These are phyloP conservation scores for Scytalopus superciliaris DNA, from an alignment of 2,113 vertebrate species.

Conservation along the genomic window DNA sequence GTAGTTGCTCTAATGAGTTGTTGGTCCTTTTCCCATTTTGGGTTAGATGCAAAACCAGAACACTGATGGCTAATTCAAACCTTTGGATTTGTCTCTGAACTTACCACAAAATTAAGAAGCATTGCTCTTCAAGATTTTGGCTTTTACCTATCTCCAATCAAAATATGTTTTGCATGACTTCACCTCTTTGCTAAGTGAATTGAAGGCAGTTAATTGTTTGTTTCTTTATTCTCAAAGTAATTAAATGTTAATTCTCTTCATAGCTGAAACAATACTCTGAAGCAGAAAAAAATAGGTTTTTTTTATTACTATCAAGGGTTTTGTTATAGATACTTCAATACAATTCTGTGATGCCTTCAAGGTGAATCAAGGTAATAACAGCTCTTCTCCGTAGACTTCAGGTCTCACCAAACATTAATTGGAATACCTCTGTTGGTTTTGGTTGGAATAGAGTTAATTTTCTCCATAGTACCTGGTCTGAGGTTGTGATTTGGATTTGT, in stretches of 20 bases:
- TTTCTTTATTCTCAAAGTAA: conserved; percentile 48
- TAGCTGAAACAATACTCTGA: not conserved
- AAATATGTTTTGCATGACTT: not conserved
- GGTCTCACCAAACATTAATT: conserved; percentile 11
- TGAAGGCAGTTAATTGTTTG: conserved; percentile 30
- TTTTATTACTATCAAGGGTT: conserved; percentile 25
- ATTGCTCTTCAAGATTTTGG: conserved; percentile 7
- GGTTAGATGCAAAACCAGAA: not conserved
- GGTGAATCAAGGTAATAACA: conserved; percentile 15
- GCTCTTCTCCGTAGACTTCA: not conserved
- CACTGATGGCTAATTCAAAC: not conserved
- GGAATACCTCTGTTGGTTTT: not conserved
- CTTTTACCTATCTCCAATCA: conserved; percentile 23
- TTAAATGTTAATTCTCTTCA: conserved; percentile 41
- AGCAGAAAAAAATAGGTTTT: not conserved
- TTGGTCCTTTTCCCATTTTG: not conserved
- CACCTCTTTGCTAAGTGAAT: not conserved
- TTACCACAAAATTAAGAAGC: not conserved
- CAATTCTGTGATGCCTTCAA: not conserved
- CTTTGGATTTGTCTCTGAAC: not conserved
- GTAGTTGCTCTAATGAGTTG: not conserved
- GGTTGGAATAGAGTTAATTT: not conserved
- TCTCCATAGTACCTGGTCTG: not conserved
- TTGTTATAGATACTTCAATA: conserved; percentile 19
- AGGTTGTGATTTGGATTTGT: not conserved